Percentiles rank a stretch among this genome's conserved stretches.
phyloP scores from a whole-genome alignment of 2,797 vertebrate species.

The Dromococcyx pavoninus region DNA sequence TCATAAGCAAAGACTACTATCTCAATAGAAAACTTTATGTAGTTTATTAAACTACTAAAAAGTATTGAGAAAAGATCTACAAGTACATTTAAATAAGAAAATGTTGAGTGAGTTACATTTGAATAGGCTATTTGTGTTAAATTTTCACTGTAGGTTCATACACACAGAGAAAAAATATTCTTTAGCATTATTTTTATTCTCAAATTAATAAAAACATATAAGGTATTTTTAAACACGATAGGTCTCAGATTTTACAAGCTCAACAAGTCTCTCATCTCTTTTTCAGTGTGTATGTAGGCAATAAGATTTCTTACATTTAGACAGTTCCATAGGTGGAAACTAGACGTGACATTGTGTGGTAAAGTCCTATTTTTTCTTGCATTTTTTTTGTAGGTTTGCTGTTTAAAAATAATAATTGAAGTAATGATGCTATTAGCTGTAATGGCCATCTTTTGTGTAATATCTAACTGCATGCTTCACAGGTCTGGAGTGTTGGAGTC shows the following conservation, averaged over 20 bases:
- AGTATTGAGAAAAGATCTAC: not conserved
- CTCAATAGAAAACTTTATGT: not conserved
- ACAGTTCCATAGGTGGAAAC: not conserved
- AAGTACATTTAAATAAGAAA: not conserved
- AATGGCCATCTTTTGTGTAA: not conserved
- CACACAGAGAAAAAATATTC: not conserved
- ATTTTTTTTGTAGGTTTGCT: not conserved
- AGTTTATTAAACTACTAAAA: not conserved
- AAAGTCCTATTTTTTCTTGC: not conserved
- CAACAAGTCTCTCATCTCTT: not conserved
- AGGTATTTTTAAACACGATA: not conserved
- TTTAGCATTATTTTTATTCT: not conserved
- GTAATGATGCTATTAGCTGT: not conserved
- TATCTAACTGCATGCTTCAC: not conserved
- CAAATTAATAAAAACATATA: not conserved
- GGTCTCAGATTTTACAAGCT: not conserved
- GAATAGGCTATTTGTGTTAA: not conserved
- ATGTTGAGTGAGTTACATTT: not conserved
- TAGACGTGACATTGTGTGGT: not conserved
- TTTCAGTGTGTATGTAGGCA: not conserved
- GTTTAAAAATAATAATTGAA: not conserved
- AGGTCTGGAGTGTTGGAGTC: not conserved
- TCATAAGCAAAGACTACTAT: too few relatives aligned
- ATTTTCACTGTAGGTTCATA: not conserved
- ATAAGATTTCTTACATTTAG: not conserved